These are phyloP conservation scores for Sebastes matsubarae DNA, from an alignment of 2,797 vertebrate species.

Conservation along the genomic window DNA sequence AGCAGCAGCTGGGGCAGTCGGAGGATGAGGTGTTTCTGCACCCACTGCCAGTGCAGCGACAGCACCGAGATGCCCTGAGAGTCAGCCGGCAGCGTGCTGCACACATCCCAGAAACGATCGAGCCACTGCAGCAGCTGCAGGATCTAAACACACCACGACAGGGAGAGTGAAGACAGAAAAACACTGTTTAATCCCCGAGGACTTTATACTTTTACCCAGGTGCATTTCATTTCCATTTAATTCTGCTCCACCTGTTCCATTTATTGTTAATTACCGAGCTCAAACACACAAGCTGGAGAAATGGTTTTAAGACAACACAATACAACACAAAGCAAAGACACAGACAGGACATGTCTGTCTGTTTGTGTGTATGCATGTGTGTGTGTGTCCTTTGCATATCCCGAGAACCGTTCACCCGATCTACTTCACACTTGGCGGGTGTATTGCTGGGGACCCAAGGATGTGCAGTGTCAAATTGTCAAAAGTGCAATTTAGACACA, in stretches of 20 bases:
- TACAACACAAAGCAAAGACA: no score
- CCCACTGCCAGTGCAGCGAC: conserved; percentile 97
- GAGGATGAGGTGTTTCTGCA: conserved; percentile 90
- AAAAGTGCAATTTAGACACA: no score
- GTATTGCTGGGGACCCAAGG: no score
- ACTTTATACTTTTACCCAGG: not conserved
- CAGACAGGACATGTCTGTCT: no score
- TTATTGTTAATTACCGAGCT: not conserved
- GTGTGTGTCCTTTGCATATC: no score
- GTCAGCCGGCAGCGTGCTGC: conserved; percentile 86
- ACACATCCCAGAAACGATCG: conserved; percentile 91
- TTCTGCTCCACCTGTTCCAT: not conserved
- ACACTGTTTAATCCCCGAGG: no score
- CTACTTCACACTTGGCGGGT: no score
- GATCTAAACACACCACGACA: conserved; percentile 59
- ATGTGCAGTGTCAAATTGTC: no score
- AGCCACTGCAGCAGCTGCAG: conserved; percentile 87
- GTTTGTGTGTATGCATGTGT: no score
- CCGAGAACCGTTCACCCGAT: no score
- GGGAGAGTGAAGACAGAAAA: not conserved
- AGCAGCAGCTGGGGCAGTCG: conserved; percentile 87
- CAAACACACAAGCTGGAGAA: not conserved
- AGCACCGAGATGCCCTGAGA: conserved; percentile 87
- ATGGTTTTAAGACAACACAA: no score
- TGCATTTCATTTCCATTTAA: not conserved